Evolutionary conservation across 2,888 invertebrate species (phyloP).

Genomic region (Julus scandinavius): DNA sequence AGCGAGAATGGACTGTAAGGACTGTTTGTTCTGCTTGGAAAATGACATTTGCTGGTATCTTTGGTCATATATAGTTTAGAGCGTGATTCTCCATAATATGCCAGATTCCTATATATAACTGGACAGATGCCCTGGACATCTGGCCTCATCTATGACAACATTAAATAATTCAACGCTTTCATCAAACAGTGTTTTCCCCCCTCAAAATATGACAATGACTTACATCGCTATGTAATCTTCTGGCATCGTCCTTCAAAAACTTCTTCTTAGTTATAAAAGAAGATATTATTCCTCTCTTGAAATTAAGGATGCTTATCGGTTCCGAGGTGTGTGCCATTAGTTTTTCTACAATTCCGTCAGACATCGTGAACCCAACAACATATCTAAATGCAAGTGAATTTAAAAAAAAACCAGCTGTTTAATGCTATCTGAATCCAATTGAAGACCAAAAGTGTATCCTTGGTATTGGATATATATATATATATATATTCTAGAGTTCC

Average conservation of each 20-base stretch:
- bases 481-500: no score
- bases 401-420: neutral
- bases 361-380: slow-evolving; percentile 57
- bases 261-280: slow-evolving; percentile 55
- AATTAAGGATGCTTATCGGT: slow-evolving; percentile 58
- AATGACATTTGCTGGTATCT: slow-evolving; percentile 57
- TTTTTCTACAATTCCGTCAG: slow-evolving; percentile 57
- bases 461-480: no score
- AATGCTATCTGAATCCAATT: no score
- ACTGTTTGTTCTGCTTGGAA: slow-evolving; percentile 58
- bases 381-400: slow-evolving; percentile 58
- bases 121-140: slow-evolving; percentile 58
- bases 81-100: no score
- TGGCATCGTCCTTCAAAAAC: no score
- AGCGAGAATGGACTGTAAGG: slow-evolving; percentile 59
- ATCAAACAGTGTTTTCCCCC: no score
- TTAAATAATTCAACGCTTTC: neutral
- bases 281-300: slow-evolving; percentile 60
- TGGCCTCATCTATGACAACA: slow-evolving; percentile 46
- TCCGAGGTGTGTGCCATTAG: slow-evolving; percentile 57
- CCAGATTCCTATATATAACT: no score
- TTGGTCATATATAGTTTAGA: slow-evolving; percentile 54
- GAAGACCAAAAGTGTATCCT: no score
- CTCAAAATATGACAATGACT: no score
- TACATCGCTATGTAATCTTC: no score